Base-by-base conservation (phyloP, 2,888 invertebrate species). In the Microctonus aethiopoides region DNA sequence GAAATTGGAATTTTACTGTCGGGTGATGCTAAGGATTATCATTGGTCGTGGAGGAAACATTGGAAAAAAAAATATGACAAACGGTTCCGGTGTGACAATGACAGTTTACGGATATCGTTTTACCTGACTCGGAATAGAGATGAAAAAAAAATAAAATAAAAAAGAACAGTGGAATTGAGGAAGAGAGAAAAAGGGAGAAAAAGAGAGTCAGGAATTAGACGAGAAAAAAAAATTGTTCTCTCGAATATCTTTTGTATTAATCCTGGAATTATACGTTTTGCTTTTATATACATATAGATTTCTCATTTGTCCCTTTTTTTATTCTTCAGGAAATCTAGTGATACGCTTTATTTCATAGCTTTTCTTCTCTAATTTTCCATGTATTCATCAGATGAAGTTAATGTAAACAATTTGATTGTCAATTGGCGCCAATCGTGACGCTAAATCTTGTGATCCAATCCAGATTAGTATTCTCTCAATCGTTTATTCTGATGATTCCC, bases 21-120 rank as follows among this genome's bases (percentile, higher is more conserved):
- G 62, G 68, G 65, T 71, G 62, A 73, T 68, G 68, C 67, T 16
- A 20, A 46, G 66, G 71, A 68, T 73, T 71, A 71, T 41, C 68
- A 52, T 51, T 51, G n/a, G 71, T 39, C n/a, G 2, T 0, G 13
- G 1, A 39, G n/a, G 39, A 39, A 6, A 1, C n/a, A 39, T n/a
- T 4, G 2, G n/a, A 39, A 39, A 39, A 39, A 13, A 39, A 39
- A 39, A n/a, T 6, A 13, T 39, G 13, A 39, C 13, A 61, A 64
- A 65, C 65, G 56, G 10, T 52, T 52, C 69, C 54, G 65, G 62
- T 57, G n/a, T 57, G 46, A 26, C 46, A 26, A 36, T 39, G 68
- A 57, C 68, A 56, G 71, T 62, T 68, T 57, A 20, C 68, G 65
- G 57, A 68, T 71, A 73, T 67, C 66, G 52, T 68, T 63, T 66